Base-by-base conservation (phyloP, 1,140 invertebrate species). In the Atta colombica region DNA sequence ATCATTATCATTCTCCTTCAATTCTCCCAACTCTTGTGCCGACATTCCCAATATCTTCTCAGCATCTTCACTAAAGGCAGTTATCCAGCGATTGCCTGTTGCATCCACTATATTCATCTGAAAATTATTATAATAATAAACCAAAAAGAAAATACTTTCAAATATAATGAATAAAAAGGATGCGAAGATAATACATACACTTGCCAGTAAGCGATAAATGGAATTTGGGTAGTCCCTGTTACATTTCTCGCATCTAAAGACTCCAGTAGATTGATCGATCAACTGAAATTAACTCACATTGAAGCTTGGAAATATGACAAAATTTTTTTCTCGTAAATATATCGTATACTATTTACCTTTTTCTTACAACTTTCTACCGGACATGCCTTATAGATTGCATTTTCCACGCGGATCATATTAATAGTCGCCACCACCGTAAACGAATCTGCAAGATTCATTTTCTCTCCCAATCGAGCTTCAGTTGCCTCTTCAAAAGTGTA, bases 191-290 rank as follows among this genome's bases (percentile, higher is more conserved):
- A 55, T 89, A 97, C 97, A 97, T 95, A 99, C 98, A 88, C 95
- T 96, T 18, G 98, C 94, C 66, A 99, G 96, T 85, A 99, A 94
- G 65, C 99, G 96, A 95, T 98, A 99, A 90, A 98, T 98, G 93
- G 97, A 99, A 89, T 98, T 97, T 0, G 97, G 97, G 93, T 96
- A 98, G 85, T 98, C 98, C 66, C 96, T 96, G 87, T 97, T 96
- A 94, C 99, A 99, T 94, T 99, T 99, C 94, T 99, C 99, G 94
- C 99, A 99, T 86, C 98, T 96, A 93, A 97, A 99, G 89, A 97
- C 96, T 8, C 98, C 98, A 94, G 99, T 98, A 65, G 97, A 97
- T 93, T 97, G 96, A 95, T 99, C 99, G 39, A 99, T 95, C 0
- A 98, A 94, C 96, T 96, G 75, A 31, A 94, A 58, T 1, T 77